Base-by-base conservation (phyloP, 1,140 invertebrate genomes). In the Nephotettix cincticeps region DNA sequence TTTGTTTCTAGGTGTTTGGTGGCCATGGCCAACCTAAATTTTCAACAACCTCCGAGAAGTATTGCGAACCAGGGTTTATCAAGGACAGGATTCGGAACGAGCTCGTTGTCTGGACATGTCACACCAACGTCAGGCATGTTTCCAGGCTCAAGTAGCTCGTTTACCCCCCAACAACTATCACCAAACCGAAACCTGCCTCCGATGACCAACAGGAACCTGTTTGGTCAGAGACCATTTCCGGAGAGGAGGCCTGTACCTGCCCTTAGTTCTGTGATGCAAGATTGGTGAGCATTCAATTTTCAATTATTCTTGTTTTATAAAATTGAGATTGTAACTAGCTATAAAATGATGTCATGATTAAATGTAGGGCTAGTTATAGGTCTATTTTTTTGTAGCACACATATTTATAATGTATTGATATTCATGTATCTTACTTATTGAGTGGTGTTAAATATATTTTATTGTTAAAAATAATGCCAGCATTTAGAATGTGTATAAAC, bases 11-110 rank as follows among this genome's bases (percentile, higher is more conserved):
- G 47, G 36, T 56, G 27, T 66, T n/a, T 73, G 56, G 87, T 85
- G 56, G 36, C 54, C 88, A 91, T 91, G 90, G 90, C 90, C 86
- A 91, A 91, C 86, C 85, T 91, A 86, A 91, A 91, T 84, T 91
- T 91, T 83, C 90, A 91, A 82, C 89, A 91, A 83, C 89, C 89
- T 40, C 77, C 78, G 25, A 72, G 77, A 56, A 77, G 76, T 72
- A 77, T 78, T 51, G 74, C 75, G 17, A 77, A 82, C 83, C 80
- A 89, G 82, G 84, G 83, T 75, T 79, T 86, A 78, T 81, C 86
- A 78, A 85, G 85, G 81, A 85, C 88, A 74, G 83, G 84, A 72
- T 87, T 86, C 76, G 82, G 83, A 76, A 83, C 80, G 78, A 86
- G 81, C 79, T 85, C 84, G 71, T 79, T 86, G 75, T 85, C 86